phyloP scores from a whole-genome alignment of 1,140 invertebrate species.

The Hypothenemus hampei region DNA sequence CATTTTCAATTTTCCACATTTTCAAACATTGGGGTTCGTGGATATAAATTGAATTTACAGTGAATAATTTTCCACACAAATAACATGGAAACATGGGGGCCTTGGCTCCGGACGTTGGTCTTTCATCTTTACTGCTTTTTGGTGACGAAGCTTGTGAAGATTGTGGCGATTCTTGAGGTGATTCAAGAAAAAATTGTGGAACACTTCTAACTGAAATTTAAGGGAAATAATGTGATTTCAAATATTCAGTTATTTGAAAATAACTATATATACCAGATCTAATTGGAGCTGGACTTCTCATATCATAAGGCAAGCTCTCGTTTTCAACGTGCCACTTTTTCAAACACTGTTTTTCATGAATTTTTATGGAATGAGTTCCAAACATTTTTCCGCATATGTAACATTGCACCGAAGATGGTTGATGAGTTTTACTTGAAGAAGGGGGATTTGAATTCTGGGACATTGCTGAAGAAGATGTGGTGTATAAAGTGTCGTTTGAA shows the following conservation, averaged over 20 bases:
- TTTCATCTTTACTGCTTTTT: constrained; percentile 26
- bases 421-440: constrained; percentile 16
- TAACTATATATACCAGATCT: constrained; percentile 12
- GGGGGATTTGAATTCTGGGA: constrained; percentile 8
- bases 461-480: constrained; percentile 14
- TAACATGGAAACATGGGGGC: constrained; percentile 57
- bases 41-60: constrained; percentile 63
- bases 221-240: no score
- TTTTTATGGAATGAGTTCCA: constrained; percentile 66
- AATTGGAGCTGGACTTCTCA: constrained; percentile 25
- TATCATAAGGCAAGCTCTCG: constrained; percentile 28
- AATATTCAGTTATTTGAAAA: no score
- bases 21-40: constrained; percentile 74
- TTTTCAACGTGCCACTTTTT: constrained; percentile 53
- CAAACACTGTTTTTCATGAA: constrained; percentile 76
- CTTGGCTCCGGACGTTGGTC: constrained; percentile 33
- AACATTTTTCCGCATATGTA: constrained; percentile 73
- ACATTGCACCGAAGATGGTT: constrained; percentile 46
- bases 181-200: not conserved
- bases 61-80: constrained; percentile 70
- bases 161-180: not conserved
- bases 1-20: constrained; percentile 68
- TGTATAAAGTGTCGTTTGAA: constrained; percentile 9
- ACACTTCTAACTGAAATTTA: no score
- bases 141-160: not conserved